These are phyloP conservation scores for Dryobates pubescens DNA, from an alignment of 2,797 vertebrate species.

Conservation along the genomic window DNA sequence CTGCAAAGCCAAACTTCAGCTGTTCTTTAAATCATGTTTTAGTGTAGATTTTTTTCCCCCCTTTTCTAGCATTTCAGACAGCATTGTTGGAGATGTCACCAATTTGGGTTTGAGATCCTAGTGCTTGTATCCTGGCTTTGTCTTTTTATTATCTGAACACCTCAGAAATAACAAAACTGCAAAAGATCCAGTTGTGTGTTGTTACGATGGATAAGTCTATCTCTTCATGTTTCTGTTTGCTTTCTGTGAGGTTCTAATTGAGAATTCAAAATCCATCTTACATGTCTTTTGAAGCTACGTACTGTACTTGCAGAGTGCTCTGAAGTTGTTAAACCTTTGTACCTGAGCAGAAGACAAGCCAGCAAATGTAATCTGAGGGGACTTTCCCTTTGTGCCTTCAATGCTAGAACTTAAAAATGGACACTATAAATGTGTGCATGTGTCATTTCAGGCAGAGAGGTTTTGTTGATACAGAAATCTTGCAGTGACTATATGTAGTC, in stretches of 20 bases:
- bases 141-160: background rate
- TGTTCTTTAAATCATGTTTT: background rate
- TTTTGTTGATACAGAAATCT: background rate
- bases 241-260: background rate
- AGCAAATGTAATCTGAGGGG: background rate
- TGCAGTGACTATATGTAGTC: background rate
- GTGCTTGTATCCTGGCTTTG: background rate
- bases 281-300: background rate
- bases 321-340: background rate
- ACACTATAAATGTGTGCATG: background rate
- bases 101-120: background rate
- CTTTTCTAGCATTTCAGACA: background rate
- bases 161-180: background rate
- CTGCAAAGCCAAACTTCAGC: background rate
- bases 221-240: background rate
- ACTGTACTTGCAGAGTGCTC: background rate
- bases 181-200: background rate
- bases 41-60: background rate
- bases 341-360: background rate
- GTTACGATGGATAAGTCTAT: background rate
- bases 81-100: background rate
- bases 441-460: background rate
- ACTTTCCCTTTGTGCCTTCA: background rate
- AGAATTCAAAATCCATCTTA: background rate
- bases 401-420: background rate